Evolutionary conservation across 1,140 invertebrate genomes (phyloP), one percentile per base, ranked within the genome.

Genomic region (Triops cancriformis): DNA sequence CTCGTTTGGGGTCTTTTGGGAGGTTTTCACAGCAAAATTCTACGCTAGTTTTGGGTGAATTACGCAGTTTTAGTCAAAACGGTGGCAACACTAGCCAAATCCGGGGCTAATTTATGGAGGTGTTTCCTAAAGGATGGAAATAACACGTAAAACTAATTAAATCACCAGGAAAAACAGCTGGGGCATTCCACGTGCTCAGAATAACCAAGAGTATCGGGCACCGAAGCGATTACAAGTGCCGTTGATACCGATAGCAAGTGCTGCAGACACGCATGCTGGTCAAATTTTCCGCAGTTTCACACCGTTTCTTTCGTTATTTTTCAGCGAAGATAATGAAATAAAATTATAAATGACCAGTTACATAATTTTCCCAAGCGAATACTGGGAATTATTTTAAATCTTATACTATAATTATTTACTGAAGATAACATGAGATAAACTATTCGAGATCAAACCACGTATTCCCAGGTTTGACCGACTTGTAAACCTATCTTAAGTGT

Each of bases 81-180:
- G 14, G 51, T 12, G 51, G 18, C 10, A 23, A 18, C 51, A 64
- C 51, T 64, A 3, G 1, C 51, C 23, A n/a, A 64, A 64, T 18
- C 51, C 23, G 51, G 51, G 51, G 1, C 5, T 64, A 64, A 64
- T 64, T n/a, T n/a, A 64, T 64, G 14, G 23, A 64, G 51, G 51
- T 14, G 51, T 64, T 64, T 64, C 51, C 51, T 7, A 23, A 64
- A 64, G 23, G 51, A 64, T 64, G 51, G 14, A 64, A 64, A 64
- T 64, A 45, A 64, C 51, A 64, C 51, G 51, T 23, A 64, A 64
- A 64, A 64, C 51, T 64, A 64, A 64, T 64, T 64, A 64, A 64
- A 64, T 64, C 51, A 64, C 51, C 51, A 64, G 51, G 23, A 64
- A 64, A 64, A 18, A 64, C 51, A 64, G 51, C 51, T 64, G 51